Evolutionary conservation across 2,113 vertebrate species (phyloP).

Genomic region (Hypomesus transpacificus): DNA sequence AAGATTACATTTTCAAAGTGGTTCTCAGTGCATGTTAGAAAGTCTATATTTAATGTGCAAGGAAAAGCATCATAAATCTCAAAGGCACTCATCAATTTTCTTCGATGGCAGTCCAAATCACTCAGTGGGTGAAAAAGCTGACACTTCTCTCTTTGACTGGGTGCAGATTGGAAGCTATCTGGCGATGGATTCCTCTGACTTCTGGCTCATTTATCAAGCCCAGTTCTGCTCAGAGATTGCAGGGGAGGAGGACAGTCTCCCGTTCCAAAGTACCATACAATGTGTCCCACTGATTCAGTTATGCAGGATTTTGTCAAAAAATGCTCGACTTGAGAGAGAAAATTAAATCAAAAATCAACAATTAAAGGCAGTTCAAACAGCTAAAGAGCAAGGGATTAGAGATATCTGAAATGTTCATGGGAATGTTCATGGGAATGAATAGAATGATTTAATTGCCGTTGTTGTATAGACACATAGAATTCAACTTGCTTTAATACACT

Average conservation of each 20-base stretch:
- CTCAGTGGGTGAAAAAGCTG: slow-evolving; percentile 61
- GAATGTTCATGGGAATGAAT: no score
- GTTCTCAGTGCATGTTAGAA: slow-evolving; percentile 55
- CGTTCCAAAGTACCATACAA: slow-evolving; percentile 22
- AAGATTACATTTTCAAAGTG: slow-evolving; percentile 61
- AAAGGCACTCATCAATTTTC: slow-evolving; percentile 66
- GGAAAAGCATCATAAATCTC: slow-evolving; percentile 64
- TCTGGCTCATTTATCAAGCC: slow-evolving; percentile 62
- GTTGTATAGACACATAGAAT: no score
- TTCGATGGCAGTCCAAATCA: slow-evolving; percentile 63
- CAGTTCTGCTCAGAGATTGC: slow-evolving; percentile 36
- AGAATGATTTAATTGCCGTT: no score
- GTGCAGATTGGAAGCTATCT: slow-evolving; percentile 64
- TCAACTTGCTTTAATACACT: no score
- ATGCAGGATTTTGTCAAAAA: not conserved
- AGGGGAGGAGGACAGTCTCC: slow-evolving; percentile 44
- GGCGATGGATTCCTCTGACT: slow-evolving; percentile 61
- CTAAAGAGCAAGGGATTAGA: no score
- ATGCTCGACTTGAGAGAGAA: no score
- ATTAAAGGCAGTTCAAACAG: no score
- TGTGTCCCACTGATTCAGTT: slow-evolving; percentile 13
- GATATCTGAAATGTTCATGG: no score
- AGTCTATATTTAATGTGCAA: slow-evolving; percentile 68
- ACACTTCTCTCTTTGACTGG: slow-evolving; percentile 56
- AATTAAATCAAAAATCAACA: no score